Conservation (phyloP, 2,888 invertebrate genomes). For the Calameuta filiformis region DNA sequence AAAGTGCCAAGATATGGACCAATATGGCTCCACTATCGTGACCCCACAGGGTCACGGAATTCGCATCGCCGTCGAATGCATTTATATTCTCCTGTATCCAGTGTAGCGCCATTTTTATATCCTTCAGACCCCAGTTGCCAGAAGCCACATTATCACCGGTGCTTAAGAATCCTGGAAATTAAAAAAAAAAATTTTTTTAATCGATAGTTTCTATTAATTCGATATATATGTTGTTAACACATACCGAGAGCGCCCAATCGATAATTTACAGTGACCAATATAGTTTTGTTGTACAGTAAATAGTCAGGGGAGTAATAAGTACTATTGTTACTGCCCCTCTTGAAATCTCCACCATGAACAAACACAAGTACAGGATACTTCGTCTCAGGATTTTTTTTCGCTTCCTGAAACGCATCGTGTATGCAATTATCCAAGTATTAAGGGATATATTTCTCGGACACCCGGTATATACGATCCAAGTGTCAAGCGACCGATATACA, state of each 20-base stretch:
- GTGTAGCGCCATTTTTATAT: slow-evolving; percentile 45
- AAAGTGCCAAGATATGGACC: slow-evolving; percentile 45
- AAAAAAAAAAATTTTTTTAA: neutral
- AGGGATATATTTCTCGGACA: neutral
- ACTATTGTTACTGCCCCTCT: slow-evolving; percentile 43
- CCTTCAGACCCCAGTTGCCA: slow-evolving; percentile 59
- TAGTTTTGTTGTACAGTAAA: slow-evolving; percentile 48
- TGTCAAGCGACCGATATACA: neutral
- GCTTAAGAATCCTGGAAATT: slow-evolving; percentile 51
- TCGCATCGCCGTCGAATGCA: slow-evolving; percentile 49
- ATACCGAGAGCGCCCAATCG: slow-evolving; percentile 55
- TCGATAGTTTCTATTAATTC: neutral
- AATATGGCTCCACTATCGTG: slow-evolving; percentile 45
- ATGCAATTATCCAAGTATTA: neutral
- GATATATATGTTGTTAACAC: neutral
- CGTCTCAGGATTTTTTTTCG: neutral
- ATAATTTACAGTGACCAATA: slow-evolving; percentile 56
- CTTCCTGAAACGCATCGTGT: neutral
- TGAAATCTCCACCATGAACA: slow-evolving; percentile 49
- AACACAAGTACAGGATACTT: slow-evolving; percentile 52
- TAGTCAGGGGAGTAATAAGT: slow-evolving; percentile 45
- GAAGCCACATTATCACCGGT: slow-evolving; percentile 47
- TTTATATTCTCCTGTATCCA: slow-evolving; percentile 56
- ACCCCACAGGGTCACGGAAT: slow-evolving; percentile 51
- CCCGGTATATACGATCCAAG: neutral